Percentiles rank a stretch among this genome's conserved stretches.
Evolutionary conservation across 2,888 invertebrate genomes (phyloP).

Genomic region (Drosophila monieri): DNA sequence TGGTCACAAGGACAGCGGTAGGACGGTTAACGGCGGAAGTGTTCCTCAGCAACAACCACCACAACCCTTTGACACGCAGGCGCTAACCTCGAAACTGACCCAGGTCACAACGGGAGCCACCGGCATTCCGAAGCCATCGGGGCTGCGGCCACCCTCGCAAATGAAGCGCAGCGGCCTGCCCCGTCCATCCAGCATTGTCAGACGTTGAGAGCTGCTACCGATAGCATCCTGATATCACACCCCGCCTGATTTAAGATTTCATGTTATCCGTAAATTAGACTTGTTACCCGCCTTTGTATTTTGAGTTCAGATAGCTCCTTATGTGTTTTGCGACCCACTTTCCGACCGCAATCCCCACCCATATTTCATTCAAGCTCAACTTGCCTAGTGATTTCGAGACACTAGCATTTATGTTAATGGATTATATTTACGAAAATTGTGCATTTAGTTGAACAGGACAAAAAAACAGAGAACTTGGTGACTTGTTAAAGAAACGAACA

Average conservation of each 20-base stretch:
- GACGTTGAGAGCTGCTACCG: slow-evolving; percentile 69
- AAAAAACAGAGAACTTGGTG: slow-evolving; percentile 23
- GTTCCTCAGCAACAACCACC: slow-evolving; percentile 18
- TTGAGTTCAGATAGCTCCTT: slow-evolving; percentile 24
- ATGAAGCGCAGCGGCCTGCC: slow-evolving; percentile 83
- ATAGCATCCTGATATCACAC: slow-evolving; percentile 5
- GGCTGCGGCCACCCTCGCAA: slow-evolving; percentile 80
- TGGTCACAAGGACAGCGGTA: slow-evolving; percentile 52
- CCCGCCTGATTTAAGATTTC: slow-evolving; percentile 15
- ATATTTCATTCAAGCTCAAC: not conserved
- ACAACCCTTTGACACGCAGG: slow-evolving; percentile 48
- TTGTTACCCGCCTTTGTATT: slow-evolving; percentile 9
- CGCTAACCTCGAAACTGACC: slow-evolving; percentile 61
- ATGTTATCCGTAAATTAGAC: slow-evolving; percentile 10
- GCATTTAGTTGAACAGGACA: slow-evolving; percentile 39
- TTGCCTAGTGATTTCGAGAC: slow-evolving; percentile 23
- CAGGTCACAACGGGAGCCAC: slow-evolving; percentile 77
- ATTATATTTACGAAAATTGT: slow-evolving; percentile 30
- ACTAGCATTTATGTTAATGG: slow-evolving; percentile 36
- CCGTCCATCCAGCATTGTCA: slow-evolving; percentile 78
- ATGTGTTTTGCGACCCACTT: slow-evolving; percentile 10
- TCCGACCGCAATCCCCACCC: not conserved
- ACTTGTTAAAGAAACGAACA: slow-evolving; percentile 20
- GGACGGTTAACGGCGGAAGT: slow-evolving; percentile 30
- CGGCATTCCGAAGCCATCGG: slow-evolving; percentile 82